phyloP scores from a whole-genome alignment of 2,113 vertebrate species.

The Thermophis baileyi region DNA sequence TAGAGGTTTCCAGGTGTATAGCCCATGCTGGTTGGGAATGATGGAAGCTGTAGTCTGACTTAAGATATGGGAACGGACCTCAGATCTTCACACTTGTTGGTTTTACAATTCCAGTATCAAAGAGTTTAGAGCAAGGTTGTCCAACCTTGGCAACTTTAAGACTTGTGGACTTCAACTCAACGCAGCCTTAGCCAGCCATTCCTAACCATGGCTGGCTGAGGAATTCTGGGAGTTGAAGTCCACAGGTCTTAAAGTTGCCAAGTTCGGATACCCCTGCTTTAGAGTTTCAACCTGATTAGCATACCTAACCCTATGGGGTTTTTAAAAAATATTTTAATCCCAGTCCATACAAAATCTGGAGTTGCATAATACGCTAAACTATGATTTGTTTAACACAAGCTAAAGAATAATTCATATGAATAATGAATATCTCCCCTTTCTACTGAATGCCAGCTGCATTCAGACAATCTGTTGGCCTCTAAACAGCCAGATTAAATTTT shows the following conservation, averaged over 20 bases:
- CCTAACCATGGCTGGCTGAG: not conserved
- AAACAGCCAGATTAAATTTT: not conserved
- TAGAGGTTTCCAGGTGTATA: not conserved
- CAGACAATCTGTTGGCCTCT: not conserved
- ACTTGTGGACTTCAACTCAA: not conserved
- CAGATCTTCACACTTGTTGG: not conserved
- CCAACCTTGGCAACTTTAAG: not conserved
- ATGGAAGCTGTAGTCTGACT: not conserved
- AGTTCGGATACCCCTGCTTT: not conserved
- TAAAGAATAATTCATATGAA: not conserved
- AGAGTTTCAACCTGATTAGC: not conserved
- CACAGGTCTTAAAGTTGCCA: not conserved
- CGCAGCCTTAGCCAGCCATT: not conserved
- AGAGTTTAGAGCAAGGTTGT: not conserved
- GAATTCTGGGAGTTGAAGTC: not conserved
- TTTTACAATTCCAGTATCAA: not conserved
- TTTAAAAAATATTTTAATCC: not conserved
- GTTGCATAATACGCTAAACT: not conserved
- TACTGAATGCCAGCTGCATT: not conserved
- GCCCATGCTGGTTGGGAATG: not conserved
- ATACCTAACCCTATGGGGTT: not conserved
- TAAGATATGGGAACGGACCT: not conserved
- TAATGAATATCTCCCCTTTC: not conserved
- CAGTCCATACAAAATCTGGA: not conserved
- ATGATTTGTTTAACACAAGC: not conserved